phyloP scores from a whole-genome alignment of 2,797 vertebrate species.

The Chloroceryle amazona region DNA sequence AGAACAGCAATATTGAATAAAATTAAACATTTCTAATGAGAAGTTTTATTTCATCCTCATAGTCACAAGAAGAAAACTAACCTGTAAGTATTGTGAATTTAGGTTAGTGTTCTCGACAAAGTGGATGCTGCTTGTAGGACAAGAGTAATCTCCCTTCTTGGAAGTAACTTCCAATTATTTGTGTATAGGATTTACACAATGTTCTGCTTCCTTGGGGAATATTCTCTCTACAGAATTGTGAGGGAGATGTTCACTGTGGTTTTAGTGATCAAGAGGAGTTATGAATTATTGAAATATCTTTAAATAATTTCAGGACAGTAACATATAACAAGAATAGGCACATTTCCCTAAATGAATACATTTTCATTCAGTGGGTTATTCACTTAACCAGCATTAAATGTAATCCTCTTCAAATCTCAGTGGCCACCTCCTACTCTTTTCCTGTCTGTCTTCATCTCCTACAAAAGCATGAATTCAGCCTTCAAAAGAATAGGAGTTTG shows the following conservation, averaged over 20 bases:
- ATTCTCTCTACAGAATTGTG: constrained; percentile 8
- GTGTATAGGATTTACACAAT: constrained; percentile 35
- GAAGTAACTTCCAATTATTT: constrained; percentile 38
- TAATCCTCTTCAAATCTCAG: constrained; percentile 72
- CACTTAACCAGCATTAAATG: constrained; percentile 74
- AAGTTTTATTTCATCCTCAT: constrained; percentile 8
- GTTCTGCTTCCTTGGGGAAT: constrained; percentile 38
- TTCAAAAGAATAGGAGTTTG: constrained; percentile 72
- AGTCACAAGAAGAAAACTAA: background rate
- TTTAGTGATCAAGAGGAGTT: constrained; percentile 48
- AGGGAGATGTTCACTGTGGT: constrained; percentile 37
- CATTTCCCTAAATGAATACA: constrained; percentile 59
- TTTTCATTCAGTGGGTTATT: constrained; percentile 65
- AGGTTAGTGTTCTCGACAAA: background rate
- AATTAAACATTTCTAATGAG: background rate
- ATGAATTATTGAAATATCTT: constrained; percentile 61
- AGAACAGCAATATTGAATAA: background rate
- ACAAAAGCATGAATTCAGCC: constrained; percentile 63
- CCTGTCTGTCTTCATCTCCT: constrained; percentile 72
- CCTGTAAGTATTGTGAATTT: background rate
- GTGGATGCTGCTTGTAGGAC: background rate
- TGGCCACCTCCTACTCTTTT: constrained; percentile 45
- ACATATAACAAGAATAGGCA: constrained; percentile 53
- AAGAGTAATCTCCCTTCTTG: constrained; percentile 21
- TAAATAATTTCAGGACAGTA: constrained; percentile 56